Evolutionary conservation across 2,888 invertebrate genomes (phyloP), one percentile per base, ranked within the genome.

Genomic region (Morpho deidamia): DNA sequence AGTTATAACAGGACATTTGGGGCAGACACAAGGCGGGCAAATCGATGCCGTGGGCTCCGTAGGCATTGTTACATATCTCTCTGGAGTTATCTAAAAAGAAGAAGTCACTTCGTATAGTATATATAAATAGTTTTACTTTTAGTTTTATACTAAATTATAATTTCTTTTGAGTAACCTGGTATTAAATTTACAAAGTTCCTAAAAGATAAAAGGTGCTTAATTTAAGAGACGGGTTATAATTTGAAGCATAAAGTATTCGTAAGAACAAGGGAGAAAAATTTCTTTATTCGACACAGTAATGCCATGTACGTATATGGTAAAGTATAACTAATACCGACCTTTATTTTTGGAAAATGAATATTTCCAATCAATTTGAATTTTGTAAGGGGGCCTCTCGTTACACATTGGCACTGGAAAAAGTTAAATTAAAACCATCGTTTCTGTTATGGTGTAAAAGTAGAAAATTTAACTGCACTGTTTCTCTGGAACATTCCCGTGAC

Each of bases 331-430:
- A 23, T 23, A 43, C 14, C 46, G 55, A 78, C 79, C 76, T 78
- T 83, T 7, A 83, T 71, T 55, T 71, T 69, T 7, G 71, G 73
- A 52, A 79, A 82, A 54, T 84, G 82, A 9, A 84, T 52, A 12
- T 84, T 84, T 35, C 83, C 83, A 14, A 65, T 66, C 2, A 78
- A 46, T 48, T 84, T 83, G 55, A 83, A 73, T 8, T 62, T 61
- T 0, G 76, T 34, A 1, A 84, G 42, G 0, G 83, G 81, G 0
- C 71, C 78, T 44, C 83, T 63, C 0, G 83, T 77, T 0, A 83
- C 37, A 44, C 83, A 84, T 10, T 67, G 10, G 45, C 83, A 84
- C 83, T 84, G 68, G 42, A 73, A 71, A 35, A 12, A 42, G n/a
- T n/a, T n/a, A 43, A 42, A 14, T 34, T 32, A 12, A 33, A 37